phyloP scores from a whole-genome alignment of 2,797 vertebrate genomes.

The Cyprinella venusta region DNA sequence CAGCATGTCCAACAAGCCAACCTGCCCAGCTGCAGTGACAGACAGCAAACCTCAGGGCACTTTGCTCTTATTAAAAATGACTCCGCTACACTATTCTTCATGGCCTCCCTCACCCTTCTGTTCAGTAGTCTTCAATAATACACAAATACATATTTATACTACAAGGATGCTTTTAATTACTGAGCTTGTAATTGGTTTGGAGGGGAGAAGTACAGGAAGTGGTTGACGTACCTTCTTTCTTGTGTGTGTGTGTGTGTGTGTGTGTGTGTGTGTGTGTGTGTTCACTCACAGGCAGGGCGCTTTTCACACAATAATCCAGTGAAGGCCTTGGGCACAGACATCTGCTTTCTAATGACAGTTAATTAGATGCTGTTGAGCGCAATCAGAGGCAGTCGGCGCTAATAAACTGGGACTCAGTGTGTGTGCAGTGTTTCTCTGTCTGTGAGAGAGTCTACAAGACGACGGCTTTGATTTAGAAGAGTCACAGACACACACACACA shows the following conservation, averaged over 20 bases:
- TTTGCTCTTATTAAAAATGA: conserved; percentile 43
- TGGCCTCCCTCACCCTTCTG: conserved; percentile 55
- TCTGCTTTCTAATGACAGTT: conserved; percentile 94
- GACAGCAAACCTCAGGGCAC: conserved; percentile 57
- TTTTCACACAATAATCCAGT: conserved; percentile 71
- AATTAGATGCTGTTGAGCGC: conserved; percentile 91
- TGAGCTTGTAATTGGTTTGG: conserved; percentile 56
- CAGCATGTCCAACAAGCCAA: conserved; percentile 32
- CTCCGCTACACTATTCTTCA: neutral
- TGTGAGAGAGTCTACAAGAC: conserved; percentile 55
- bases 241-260: conserved; percentile 23
- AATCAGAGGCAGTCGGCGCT: conserved; percentile 84
- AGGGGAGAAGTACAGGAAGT: conserved; percentile 43
- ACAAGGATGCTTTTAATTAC: conserved; percentile 58
- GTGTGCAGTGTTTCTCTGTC: conserved; percentile 53
- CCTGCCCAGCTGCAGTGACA: conserved; percentile 53
- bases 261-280: conserved; percentile 33
- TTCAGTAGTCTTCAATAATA: conserved; percentile 65
- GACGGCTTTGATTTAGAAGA: conserved; percentile 52
- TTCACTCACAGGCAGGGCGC: conserved; percentile 35
- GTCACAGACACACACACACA: too few species aligned
- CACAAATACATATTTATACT: conserved; percentile 56
- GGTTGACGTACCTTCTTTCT: conserved; percentile 33
- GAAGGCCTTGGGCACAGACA: conserved; percentile 81
- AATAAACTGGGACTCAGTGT: conserved; percentile 72